phyloP scores from a whole-genome alignment of 2,113 vertebrate genomes.

The Prochilodus magdalenae region DNA sequence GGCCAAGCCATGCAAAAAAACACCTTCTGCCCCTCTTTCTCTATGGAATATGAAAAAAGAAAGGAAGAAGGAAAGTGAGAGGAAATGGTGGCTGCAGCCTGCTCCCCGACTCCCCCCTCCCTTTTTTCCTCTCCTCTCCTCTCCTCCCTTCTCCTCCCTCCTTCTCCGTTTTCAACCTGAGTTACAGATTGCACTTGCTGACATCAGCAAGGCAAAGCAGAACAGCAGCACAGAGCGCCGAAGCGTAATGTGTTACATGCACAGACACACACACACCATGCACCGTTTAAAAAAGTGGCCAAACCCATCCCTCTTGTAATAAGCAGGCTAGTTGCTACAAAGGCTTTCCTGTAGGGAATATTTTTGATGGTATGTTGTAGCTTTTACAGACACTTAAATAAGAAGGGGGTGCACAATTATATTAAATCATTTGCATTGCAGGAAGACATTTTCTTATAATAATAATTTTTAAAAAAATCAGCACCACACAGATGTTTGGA shows the following conservation, averaged over 20 bases:
- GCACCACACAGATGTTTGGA: no score
- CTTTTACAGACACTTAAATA: no score
- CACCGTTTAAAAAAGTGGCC: neutral
- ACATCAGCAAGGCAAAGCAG: constrained; percentile 78
- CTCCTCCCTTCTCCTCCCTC: constrained; percentile 32
- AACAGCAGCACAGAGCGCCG: constrained; percentile 32
- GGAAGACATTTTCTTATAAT: no score
- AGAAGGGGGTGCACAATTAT: no score
- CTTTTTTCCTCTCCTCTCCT: neutral
- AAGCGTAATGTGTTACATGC: constrained; percentile 32
- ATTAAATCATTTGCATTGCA: no score
- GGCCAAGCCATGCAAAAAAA: constrained; percentile 14
- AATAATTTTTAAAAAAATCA: no score
- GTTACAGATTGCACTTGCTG: constrained; percentile 74
- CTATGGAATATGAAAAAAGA: constrained; percentile 29
- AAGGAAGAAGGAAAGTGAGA: constrained; percentile 42
- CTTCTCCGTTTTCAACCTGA: constrained; percentile 53
- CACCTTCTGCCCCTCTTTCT: constrained; percentile 10
- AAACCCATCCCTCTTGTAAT: neutral
- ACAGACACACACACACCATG: neutral
- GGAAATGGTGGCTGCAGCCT: constrained; percentile 43
- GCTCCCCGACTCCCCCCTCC: neutral
- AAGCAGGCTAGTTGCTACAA: neutral
- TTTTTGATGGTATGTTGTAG: neutral
- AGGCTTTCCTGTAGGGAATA: neutral